Evolutionary conservation across 1,140 invertebrate species (phyloP).

Genomic region (Macrosteles quadrilineatus): DNA sequence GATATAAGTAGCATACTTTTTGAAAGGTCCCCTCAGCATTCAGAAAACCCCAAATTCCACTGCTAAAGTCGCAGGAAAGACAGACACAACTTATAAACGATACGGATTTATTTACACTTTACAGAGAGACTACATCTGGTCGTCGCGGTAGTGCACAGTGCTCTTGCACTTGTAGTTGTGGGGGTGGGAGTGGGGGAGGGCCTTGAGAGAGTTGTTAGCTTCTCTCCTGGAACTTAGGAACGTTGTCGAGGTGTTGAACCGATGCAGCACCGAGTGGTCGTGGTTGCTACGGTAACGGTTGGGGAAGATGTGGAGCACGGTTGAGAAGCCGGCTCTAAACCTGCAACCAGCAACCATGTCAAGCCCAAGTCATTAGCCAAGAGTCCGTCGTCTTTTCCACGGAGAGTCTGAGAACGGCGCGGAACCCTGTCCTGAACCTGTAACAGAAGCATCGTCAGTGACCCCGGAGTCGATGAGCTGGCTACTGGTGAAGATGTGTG

Average conservation of each 20-base stretch:
- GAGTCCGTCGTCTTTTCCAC: neutral
- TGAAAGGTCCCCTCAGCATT: too few relatives aligned
- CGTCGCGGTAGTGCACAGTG: constrained; percentile 8
- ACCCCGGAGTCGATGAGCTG: too few relatives aligned
- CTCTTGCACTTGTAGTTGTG: neutral
- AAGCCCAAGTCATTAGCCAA: constrained; percentile 3
- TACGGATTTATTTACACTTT: too few relatives aligned
- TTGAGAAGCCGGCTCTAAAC: constrained; percentile 51
- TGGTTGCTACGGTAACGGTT: constrained; percentile 32
- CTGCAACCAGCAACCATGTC: constrained; percentile 47
- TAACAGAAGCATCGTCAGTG: neutral
- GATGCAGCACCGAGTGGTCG: constrained; percentile 55
- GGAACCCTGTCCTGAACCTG: neutral
- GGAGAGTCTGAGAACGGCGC: neutral
- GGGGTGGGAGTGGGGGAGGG: neutral
- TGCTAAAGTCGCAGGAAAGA: too few relatives aligned
- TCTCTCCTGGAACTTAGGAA: constrained; percentile 52
- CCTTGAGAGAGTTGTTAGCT: constrained; percentile 15
- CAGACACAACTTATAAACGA: too few relatives aligned
- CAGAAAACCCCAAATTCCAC: too few relatives aligned
- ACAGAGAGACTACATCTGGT: constrained; percentile 5
- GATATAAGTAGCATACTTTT: too few relatives aligned
- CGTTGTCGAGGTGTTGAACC: constrained; percentile 64
- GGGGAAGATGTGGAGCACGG: constrained; percentile 36
- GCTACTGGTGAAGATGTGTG: too few relatives aligned